A percentile compares a stretch with the other conserved stretches of the same genome.
Conservation (phyloP, 2,888 invertebrate species). For the Lithophane socia region DNA sequence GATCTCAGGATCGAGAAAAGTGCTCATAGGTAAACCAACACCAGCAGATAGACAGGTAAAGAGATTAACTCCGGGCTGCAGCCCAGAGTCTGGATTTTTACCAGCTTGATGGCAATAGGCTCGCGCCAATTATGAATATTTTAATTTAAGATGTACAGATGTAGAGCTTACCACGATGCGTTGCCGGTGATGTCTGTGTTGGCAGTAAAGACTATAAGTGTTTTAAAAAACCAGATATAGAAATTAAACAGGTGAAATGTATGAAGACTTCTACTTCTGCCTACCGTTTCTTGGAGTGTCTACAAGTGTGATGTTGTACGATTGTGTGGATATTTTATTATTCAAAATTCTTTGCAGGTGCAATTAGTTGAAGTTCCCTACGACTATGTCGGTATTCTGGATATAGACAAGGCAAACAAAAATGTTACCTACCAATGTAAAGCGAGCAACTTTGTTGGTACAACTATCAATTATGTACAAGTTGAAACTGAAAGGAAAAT, state of each 20-base stretch:
- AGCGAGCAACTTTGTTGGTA: conserved; percentile 71
- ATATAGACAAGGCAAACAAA: conserved; percentile 67
- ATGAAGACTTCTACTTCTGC: background rate
- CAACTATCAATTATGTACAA: conserved; percentile 47
- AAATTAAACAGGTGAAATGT: background rate
- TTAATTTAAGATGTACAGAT: no score
- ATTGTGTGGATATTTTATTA: background rate
- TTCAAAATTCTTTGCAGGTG: conserved; percentile 63
- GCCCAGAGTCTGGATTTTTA: no score
- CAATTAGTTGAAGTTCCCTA: conserved; percentile 71
- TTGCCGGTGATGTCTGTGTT: no score
- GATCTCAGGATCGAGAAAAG: no score
- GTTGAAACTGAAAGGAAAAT: conserved; percentile 61
- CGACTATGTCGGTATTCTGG: conserved; percentile 72
- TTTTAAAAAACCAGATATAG: no score
- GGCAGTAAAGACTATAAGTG: no score
- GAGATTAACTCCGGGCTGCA: no score
- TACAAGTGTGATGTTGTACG: background rate
- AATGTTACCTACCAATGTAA: conserved; percentile 74
- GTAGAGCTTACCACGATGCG: no score
- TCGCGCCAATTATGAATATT: no score
- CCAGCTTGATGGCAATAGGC: no score
- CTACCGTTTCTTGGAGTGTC: background rate
- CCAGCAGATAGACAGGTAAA: no score
- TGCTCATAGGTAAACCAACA: no score